phyloP scores from a whole-genome alignment of 2,888 invertebrate genomes.

The Escarpia spicata region DNA sequence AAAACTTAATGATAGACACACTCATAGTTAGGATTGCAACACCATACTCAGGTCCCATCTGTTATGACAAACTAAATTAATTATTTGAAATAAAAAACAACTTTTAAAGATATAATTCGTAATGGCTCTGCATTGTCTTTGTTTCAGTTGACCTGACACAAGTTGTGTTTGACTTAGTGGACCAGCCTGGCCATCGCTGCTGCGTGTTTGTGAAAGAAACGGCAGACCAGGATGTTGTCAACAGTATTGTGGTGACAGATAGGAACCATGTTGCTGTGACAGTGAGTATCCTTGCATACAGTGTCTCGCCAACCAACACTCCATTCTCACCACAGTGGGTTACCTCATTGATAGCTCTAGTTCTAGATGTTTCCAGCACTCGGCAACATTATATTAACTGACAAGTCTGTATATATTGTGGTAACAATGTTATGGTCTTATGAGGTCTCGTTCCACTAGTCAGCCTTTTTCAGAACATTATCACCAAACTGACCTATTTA shows the following conservation, averaged over 20 bases:
- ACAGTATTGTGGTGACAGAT: conserved; percentile 1
- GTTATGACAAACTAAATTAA: background rate
- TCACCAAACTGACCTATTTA: too few species aligned
- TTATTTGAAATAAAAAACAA: background rate
- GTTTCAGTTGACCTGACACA: background rate
- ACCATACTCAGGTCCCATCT: too few species aligned
- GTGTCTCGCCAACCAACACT: background rate
- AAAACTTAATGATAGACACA: too few species aligned
- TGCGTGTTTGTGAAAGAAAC: background rate
- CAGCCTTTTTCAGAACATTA: too few species aligned
- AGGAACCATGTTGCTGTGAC: background rate
- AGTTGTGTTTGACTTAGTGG: background rate
- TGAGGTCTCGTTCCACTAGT: too few species aligned
- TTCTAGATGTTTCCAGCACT: too few species aligned
- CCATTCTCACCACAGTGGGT: too few species aligned
- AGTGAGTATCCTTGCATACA: background rate
- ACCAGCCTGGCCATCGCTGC: background rate
- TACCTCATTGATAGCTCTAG: too few species aligned
- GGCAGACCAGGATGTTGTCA: background rate
- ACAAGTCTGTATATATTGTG: too few species aligned
- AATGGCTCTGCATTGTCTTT: background rate
- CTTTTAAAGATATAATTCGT: background rate
- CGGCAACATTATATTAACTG: too few species aligned
- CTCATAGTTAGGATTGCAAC: too few species aligned
- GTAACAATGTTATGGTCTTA: too few species aligned